A percentile compares a stretch with the other conserved stretches of the same genome.
phyloP scores from a whole-genome alignment of 2,888 invertebrate species.

The Galeopsomyia nigrocyanea region DNA sequence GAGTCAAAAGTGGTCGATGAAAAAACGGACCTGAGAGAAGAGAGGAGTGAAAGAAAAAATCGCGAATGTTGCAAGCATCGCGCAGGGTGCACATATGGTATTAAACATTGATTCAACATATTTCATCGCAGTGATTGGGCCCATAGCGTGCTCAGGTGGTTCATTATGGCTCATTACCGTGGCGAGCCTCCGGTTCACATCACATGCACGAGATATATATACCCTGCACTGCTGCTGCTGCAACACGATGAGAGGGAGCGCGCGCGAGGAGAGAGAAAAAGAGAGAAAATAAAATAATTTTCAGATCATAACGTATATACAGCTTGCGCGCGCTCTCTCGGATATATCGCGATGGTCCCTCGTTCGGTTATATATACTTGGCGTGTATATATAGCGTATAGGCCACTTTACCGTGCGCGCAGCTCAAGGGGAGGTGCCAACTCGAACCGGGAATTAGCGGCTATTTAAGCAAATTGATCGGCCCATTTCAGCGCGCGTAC shows the following conservation, averaged over 20 bases:
- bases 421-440: constrained; percentile 52
- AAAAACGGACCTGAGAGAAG: too few species aligned
- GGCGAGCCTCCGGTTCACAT: constrained; percentile 57
- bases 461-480: constrained; percentile 66
- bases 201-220: constrained; percentile 50
- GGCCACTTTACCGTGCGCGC: too few species aligned
- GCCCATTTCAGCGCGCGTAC: constrained; percentile 55
- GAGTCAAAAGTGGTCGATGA: too few species aligned
- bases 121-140: constrained; percentile 43
- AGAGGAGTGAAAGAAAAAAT: too few species aligned
- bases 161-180: constrained; percentile 67
- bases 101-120: constrained; percentile 35
- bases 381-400: too few species aligned
- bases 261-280: not conserved
- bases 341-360: constrained; percentile 2
- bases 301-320: constrained; percentile 57
- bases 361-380: too few species aligned
- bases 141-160: constrained; percentile 49
- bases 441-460: constrained; percentile 61
- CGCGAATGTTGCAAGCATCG: too few species aligned
- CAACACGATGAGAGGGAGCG: not conserved
- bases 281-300: constrained; percentile 52
- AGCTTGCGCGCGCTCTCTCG: constrained; percentile 43
- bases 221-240: constrained; percentile 4
- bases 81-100: constrained; percentile 9